Base-by-base conservation (phyloP, 2,888 invertebrate genomes). In the Epinotia ramella region DNA sequence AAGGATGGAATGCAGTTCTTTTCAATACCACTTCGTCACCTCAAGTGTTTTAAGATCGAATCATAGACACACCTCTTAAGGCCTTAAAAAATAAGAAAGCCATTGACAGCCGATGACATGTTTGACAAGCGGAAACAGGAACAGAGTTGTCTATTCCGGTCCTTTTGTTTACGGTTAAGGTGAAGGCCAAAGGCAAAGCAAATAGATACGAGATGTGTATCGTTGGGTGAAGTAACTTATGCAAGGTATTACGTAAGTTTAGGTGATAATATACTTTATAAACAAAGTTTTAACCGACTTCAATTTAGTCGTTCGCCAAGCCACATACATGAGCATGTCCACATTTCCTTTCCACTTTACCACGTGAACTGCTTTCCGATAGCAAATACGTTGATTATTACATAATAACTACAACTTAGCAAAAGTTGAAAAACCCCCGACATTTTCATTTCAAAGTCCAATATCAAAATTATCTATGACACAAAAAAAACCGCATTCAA, bases 111-210 rank as follows among this genome's bases (percentile, higher is more conserved):
- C 79, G 83, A 81, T 75, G 86, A 87, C 87, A 86, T 81, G 83
- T 82, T 84, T 80, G 83, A 84, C 82, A 84, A 80, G 82, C 87
- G 92, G 92, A 92, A 89, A 85, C 82, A 89, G 93, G 91, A 92
- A 92, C 81, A 78, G 80, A 78, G 84, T 86, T 84, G 85, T 81
- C 73, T 81, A 78, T 81, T 85, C 84, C 83, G 84, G 81, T 88
- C 90, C 87, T 83, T 81, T 77, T 82, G 77, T 81, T 79, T 78
- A 76, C 69, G 77, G 79, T 79, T 78, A 85, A 87, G 90, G 91
- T 91, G 87, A 88, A 87, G 89, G 89, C 84, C 84, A 62, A 64
- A 75, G 60, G 28, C 20, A 66, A 67, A 28, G 46, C 44, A 69
- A 60, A 69, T 59, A 68, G 18, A 49, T n/a, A 33, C 33, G 67